Percentiles rank a stretch among this genome's conserved stretches.
These are phyloP conservation scores for Lissonota sp. DNA, from an alignment of 2,888 invertebrate genomes.

Conservation along the genomic window DNA sequence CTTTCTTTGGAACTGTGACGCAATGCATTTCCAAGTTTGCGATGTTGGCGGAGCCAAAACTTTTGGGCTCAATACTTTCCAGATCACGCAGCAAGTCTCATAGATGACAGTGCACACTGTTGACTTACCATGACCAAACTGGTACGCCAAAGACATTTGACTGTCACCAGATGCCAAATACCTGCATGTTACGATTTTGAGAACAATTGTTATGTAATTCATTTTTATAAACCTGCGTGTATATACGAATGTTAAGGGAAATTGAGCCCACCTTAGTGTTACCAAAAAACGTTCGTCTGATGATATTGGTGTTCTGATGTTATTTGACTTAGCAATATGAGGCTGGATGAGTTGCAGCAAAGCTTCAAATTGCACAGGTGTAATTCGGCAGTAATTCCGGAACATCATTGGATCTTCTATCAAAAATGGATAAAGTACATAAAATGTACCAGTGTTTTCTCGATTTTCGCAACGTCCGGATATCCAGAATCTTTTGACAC, in stretches of 20 bases:
- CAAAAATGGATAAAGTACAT: too few relatives aligned
- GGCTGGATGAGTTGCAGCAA: constrained; percentile 4
- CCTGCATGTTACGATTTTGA: constrained; percentile 14
- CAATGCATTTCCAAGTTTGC: constrained; percentile 52
- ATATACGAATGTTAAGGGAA: background rate
- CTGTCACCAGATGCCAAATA: constrained; percentile 58
- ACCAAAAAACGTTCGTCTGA: background rate
- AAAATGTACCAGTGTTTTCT: too few relatives aligned
- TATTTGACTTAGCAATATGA: background rate
- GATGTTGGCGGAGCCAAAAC: constrained; percentile 26
- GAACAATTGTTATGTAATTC: background rate
- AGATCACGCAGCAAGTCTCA: constrained; percentile 54
- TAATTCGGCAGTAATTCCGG: constrained; percentile 12
- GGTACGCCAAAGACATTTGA: constrained; percentile 48
- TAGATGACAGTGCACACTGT: constrained; percentile 47
- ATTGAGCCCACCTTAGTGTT: constrained; percentile 7
- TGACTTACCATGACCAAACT: constrained; percentile 47
- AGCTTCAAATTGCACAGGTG: constrained; percentile 11
- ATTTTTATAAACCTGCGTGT: background rate
- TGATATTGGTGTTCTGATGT: constrained; percentile 11
- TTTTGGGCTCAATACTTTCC: constrained; percentile 30
- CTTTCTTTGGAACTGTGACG: constrained; percentile 43
- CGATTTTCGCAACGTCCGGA: too few relatives aligned
- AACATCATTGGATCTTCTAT: background rate
- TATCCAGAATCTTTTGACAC: too few relatives aligned